phyloP scores from a whole-genome alignment of 1,140 invertebrate genomes.

The Antheraea pernyi region DNA sequence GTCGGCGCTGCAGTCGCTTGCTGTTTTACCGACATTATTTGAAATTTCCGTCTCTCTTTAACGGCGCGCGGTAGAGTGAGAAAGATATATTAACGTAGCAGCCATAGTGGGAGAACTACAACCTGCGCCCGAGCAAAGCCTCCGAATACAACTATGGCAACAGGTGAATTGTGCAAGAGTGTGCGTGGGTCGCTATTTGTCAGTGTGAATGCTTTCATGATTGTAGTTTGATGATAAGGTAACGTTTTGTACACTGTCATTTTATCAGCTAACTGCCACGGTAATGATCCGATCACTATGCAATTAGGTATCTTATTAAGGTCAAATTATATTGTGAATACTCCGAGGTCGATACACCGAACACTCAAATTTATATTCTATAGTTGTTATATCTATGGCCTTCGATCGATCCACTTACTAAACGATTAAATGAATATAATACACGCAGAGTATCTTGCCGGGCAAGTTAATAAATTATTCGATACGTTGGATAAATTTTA shows the following conservation, averaged over 20 bases:
- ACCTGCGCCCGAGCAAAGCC: constrained; percentile 67
- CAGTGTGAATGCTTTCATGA: constrained; percentile 58
- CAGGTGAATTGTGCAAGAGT: constrained; percentile 68
- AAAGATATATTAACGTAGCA: constrained; percentile 28
- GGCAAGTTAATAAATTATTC: background rate
- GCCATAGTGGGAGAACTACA: constrained; percentile 58
- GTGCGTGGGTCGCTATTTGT: constrained; percentile 48
- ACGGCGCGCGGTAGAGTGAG: constrained; percentile 28
- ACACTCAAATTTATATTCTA: background rate
- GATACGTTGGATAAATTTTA: background rate
- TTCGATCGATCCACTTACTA: background rate
- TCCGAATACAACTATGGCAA: constrained; percentile 63
- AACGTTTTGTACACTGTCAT: constrained; percentile 56
- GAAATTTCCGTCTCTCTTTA: constrained; percentile 39
- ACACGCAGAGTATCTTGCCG: background rate
- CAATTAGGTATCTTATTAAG: constrained; percentile 39
- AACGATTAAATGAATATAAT: background rate
- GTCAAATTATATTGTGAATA: constrained; percentile 26
- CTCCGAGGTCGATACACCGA: constrained; percentile 4
- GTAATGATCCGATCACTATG: constrained; percentile 44
- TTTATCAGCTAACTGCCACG: constrained; percentile 46
- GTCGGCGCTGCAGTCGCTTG: constrained; percentile 60
- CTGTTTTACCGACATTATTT: constrained; percentile 62
- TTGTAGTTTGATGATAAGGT: constrained; percentile 66
- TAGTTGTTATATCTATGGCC: background rate